A percentile compares a stretch with the other conserved stretches of the same genome.
phyloP scores from a whole-genome alignment of 2,113 vertebrate species.

The Dromas ardeola region DNA sequence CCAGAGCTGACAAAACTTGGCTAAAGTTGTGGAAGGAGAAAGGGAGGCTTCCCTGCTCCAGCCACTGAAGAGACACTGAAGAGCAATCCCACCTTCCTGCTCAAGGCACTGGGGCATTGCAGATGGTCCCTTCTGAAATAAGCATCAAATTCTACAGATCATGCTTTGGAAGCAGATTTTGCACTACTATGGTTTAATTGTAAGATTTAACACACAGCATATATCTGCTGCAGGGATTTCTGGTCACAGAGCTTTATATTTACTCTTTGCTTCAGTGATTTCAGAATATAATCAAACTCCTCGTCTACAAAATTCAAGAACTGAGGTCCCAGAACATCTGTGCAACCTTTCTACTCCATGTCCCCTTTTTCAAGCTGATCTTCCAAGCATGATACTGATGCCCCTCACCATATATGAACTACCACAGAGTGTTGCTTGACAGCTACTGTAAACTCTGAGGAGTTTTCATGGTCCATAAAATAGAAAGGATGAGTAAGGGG shows the following conservation, averaged over 20 bases:
- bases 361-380: constrained; percentile 41
- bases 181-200: neutral
- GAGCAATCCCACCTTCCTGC: neutral
- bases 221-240: constrained; percentile 43
- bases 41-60: neutral
- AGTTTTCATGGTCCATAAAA: neutral
- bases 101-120: neutral
- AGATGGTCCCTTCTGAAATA: neutral
- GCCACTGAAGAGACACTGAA: neutral
- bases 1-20: neutral
- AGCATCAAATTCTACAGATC: neutral
- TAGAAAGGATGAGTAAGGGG: neutral
- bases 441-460: too few relatives aligned
- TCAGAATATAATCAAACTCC: constrained; percentile 43
- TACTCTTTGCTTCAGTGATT: constrained; percentile 50
- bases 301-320: constrained; percentile 18
- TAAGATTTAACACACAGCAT: neutral
- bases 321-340: constrained; percentile 53
- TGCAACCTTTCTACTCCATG: constrained; percentile 29
- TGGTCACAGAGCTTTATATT: constrained; percentile 58
- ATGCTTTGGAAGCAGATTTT: neutral
- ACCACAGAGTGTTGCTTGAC: neutral
- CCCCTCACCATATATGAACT: neutral
- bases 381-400: constrained; percentile 27
- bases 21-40: neutral